Evolutionary conservation across 2,888 invertebrate species (phyloP), one percentile per base, ranked within the genome.

Genomic region (Drosophila vallismaia): DNA sequence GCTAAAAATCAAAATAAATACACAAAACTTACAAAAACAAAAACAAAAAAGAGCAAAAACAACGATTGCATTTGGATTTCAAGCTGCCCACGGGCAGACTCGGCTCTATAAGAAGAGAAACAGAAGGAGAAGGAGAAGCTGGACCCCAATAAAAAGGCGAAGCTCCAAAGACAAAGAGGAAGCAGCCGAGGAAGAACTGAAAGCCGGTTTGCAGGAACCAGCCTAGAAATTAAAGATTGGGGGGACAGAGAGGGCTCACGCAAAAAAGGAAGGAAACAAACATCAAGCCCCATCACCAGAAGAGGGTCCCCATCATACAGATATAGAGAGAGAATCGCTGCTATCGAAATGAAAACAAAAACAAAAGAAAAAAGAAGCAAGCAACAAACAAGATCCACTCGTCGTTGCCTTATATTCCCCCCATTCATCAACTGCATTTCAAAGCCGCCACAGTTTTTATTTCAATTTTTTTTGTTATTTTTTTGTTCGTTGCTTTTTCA

Each of bases 371-470:
- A 29, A 54, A 31, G 33, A 33, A 55, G 33, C 78, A 19, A 19
- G 19, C 60, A 75, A 60, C 67, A 71, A 77, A 80, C 77, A 87
- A 71, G 71, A 75, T 70, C 66, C 56, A 77, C 76, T 79, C 85
- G 84, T 48, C 84, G 66, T 67, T 63, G 52, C 54, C 53, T 57
- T 36, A 38, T 46, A 53, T 58, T 45, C 55, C 53, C 52, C 69
- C 38, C 84, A 84, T 85, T 85, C 84, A 85, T 85, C 88, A 85
- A 86, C 82, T 85, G 88, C 84, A 85, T 86, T 88, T 83, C 83
- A 85, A 82, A 86, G 87, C 87, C 86, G 86, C 79, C 74, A 86
- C 63, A 51, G 50, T 44, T 63, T 60, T 60, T 63, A 24, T 58
- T 55, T 56, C 10, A 40, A 40, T 59, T 79, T 76, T 53, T 64